These are phyloP conservation scores for Ammodytes marinus DNA, from an alignment of 2,113 vertebrate genomes.

Conservation along the genomic window DNA sequence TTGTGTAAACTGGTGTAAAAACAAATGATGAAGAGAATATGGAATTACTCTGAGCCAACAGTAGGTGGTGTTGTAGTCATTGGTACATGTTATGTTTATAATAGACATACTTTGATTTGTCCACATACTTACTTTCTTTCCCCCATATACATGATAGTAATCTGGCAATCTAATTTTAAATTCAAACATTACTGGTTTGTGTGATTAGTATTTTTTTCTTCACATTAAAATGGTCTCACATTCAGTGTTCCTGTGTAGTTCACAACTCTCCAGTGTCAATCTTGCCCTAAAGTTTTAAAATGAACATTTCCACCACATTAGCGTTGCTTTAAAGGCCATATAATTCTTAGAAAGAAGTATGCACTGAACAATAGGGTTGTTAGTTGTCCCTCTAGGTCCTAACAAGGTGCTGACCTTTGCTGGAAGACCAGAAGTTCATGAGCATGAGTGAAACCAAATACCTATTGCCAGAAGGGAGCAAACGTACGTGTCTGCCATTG, in stretches of 20 bases:
- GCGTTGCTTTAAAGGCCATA: not conserved
- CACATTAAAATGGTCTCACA: not conserved
- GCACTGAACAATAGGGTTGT: slow-evolving; percentile 52
- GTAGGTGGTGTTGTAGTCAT: too few species aligned
- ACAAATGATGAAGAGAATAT: not conserved
- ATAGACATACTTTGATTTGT: not conserved
- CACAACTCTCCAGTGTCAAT: not conserved
- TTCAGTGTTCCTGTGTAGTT: not conserved
- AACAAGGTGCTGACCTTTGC: slow-evolving; percentile 78
- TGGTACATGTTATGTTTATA: not conserved
- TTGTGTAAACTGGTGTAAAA: not conserved
- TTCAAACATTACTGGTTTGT: too few species aligned
- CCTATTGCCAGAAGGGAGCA: slow-evolving; percentile 60
- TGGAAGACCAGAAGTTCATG: slow-evolving; percentile 60
- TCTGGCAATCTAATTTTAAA: too few species aligned
- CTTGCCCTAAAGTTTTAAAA: not conserved
- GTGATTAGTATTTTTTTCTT: not conserved
- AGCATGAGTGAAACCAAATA: slow-evolving; percentile 74
- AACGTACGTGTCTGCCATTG: slow-evolving; percentile 78
- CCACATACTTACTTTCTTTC: not conserved
- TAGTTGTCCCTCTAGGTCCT: slow-evolving; percentile 60
- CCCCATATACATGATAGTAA: not conserved
- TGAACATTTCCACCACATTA: not conserved
- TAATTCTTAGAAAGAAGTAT: slow-evolving; percentile 16
- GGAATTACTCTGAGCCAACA: too few species aligned